Evolutionary conservation across 2,797 vertebrate species (phyloP).

Genomic region (Geotrypetes seraphini): DNA sequence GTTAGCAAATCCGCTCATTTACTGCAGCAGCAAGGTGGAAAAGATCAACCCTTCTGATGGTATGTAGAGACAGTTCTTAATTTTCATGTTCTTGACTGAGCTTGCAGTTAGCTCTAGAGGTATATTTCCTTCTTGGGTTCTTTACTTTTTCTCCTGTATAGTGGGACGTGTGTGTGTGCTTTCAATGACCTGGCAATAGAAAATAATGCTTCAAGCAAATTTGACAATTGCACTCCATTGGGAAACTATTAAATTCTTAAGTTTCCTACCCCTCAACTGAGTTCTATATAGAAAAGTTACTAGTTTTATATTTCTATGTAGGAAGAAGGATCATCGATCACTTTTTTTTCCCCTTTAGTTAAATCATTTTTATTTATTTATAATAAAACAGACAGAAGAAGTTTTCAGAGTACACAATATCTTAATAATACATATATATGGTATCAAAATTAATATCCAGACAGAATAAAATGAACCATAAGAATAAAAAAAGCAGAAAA

Average conservation of each 20-base stretch:
- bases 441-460: too few relatives aligned
- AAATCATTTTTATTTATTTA: too few relatives aligned
- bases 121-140: constrained; percentile 46
- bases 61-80: constrained; percentile 57
- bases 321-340: too few relatives aligned
- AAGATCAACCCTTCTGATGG: constrained; percentile 54
- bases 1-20: constrained; percentile 61
- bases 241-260: constrained; percentile 66
- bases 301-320: constrained; percentile 41
- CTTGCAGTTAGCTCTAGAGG: constrained; percentile 53
- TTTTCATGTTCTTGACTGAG: constrained; percentile 53
- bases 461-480: too few relatives aligned
- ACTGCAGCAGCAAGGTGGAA: constrained; percentile 56
- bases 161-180: constrained; percentile 44
- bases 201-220: constrained; percentile 59
- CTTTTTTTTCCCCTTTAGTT: too few relatives aligned
- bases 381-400: too few relatives aligned
- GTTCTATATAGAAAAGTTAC: constrained; percentile 40
- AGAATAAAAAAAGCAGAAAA: too few relatives aligned
- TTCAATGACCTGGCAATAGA: constrained; percentile 52
- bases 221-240: constrained; percentile 57
- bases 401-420: too few relatives aligned
- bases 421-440: too few relatives aligned
- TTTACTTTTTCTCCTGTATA: constrained; percentile 40
- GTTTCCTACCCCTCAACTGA: too few relatives aligned